These are phyloP conservation scores for Pantherophis alleghaniensis DNA, from an alignment of 2,797 vertebrate species.

Conservation along the genomic window DNA sequence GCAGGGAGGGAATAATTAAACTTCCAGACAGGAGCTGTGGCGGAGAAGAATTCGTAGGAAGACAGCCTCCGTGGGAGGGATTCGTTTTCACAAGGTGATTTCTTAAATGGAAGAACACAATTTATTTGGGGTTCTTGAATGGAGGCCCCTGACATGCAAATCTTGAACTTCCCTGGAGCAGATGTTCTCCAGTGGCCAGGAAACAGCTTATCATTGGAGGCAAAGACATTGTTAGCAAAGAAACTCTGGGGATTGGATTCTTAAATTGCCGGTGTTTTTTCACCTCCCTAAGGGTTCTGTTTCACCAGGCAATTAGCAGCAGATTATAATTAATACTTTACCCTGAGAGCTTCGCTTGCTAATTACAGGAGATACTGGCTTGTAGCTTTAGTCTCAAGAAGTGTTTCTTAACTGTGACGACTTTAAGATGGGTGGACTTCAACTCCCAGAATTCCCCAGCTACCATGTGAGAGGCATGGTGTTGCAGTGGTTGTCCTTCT, in stretches of 20 bases:
- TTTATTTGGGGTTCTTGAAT: not conserved
- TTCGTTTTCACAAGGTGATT: not conserved
- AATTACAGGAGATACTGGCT: not conserved
- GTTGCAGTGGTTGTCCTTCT: not conserved
- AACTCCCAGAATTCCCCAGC: not conserved
- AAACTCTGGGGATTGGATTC: not conserved
- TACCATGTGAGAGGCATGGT: not conserved
- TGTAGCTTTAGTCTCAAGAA: not conserved
- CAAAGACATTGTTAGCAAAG: not conserved
- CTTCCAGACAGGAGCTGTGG: not conserved
- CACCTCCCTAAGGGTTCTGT: not conserved
- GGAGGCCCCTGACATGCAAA: not conserved
- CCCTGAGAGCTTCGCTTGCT: not conserved
- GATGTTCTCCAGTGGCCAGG: not conserved
- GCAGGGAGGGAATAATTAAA: not conserved
- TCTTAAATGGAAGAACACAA: not conserved
- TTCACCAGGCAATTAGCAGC: not conserved
- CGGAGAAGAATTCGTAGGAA: not conserved
- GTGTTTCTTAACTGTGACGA: not conserved
- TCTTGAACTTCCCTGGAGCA: not conserved
- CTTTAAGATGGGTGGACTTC: not conserved
- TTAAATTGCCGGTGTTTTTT: not conserved
- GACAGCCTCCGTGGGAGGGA: not conserved
- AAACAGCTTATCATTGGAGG: not conserved
- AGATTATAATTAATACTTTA: not conserved